Percentiles rank a stretch among this genome's conserved stretches.
Evolutionary conservation across 2,113 vertebrate genomes (phyloP).

Genomic region (Anarhynchus alexandrinus): DNA sequence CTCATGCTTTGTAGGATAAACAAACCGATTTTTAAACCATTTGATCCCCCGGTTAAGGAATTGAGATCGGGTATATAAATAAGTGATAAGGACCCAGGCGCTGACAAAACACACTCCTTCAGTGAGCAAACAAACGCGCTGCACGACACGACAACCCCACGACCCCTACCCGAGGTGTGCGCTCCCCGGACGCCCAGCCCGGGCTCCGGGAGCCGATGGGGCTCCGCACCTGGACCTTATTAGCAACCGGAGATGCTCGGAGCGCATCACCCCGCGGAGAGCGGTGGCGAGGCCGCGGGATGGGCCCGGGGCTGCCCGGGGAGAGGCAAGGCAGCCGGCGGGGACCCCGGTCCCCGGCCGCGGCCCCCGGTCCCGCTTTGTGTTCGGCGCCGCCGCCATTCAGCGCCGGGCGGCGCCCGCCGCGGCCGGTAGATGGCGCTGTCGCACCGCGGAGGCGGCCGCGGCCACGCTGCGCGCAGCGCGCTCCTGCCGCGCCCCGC

Average conservation of each 20-base stretch:
- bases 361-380: neutral
- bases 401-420: neutral
- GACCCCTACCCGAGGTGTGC: neutral
- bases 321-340: neutral
- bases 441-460: conserved; percentile 52
- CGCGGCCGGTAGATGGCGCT: conserved; percentile 72
- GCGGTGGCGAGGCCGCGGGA: neutral
- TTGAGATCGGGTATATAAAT: accelerated
- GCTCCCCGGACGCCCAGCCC: neutral
- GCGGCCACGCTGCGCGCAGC: neutral
- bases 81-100: accelerated
- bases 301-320: neutral
- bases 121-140: accelerated
- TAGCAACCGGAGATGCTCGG: neutral
- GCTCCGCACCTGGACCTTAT: neutral
- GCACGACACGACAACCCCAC: neutral
- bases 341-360: neutral
- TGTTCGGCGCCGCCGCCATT: neutral
- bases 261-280: neutral
- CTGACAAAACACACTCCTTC: accelerated
- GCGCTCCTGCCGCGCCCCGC: neutral
- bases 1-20: accelerated
- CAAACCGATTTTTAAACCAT: accelerated
- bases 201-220: no score
- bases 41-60: accelerated